phyloP scores from a whole-genome alignment of 2,113 vertebrate genomes.

The Pangasianodon gigas region DNA sequence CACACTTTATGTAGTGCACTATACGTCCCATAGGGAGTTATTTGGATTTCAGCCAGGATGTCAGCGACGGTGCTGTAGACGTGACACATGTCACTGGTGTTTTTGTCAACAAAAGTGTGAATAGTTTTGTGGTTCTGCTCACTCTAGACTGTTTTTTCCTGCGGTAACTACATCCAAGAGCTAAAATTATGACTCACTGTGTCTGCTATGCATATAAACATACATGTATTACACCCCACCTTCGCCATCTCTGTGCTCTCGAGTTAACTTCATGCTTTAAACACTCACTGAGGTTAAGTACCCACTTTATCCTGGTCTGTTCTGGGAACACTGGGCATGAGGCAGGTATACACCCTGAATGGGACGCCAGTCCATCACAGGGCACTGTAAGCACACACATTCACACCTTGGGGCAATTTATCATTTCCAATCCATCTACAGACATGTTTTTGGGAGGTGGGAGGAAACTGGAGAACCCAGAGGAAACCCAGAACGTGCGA shows the following conservation, averaged over 20 bases:
- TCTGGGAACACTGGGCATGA: neutral
- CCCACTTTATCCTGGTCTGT: neutral
- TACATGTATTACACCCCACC: neutral
- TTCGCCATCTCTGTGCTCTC: neutral
- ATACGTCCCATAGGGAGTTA: neutral
- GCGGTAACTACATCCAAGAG: neutral
- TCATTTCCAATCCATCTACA: neutral
- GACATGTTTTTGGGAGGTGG: neutral
- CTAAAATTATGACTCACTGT: neutral
- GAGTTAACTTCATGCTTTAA: neutral
- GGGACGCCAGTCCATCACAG: neutral
- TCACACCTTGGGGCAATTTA: neutral
- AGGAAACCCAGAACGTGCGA: neutral
- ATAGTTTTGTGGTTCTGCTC: neutral
- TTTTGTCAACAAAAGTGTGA: neutral
- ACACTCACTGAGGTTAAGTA: neutral
- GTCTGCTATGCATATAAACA: neutral
- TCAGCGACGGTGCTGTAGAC: neutral
- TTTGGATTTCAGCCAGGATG: conserved; percentile 1
- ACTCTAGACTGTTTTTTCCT: neutral
- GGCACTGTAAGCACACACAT: neutral
- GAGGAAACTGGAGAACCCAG: neutral
- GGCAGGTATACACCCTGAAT: neutral
- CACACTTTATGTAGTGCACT: conserved; percentile 1
- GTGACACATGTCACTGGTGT: conserved; percentile 36